Evolutionary conservation across 2,888 invertebrate genomes (phyloP), one percentile per base, ranked within the genome.

Genomic region (Tillus elongatus): DNA sequence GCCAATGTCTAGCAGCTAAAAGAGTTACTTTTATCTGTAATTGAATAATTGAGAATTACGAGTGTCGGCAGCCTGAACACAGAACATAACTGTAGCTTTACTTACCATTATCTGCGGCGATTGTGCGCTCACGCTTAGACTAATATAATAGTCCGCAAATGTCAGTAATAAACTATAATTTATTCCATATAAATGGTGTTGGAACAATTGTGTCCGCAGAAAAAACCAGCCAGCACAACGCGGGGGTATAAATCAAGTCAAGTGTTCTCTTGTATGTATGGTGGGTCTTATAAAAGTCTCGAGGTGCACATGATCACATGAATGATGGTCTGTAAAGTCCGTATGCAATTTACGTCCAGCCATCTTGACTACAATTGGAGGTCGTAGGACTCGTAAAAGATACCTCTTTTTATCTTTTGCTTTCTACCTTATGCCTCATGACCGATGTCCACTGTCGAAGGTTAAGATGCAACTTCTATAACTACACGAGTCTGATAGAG

Each of bases 161-260:
- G 43, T 44, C 41, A 44, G 47, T 45, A 43, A 43, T 45, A 47
- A 47, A 47, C 35, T 39, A 44, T 47, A 45, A 47, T 47, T 47
- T 45, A 47, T 47, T 47, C 43, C 43, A 37, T 32, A 32, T 32
- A 32, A 32, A 32, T 32, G 6, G 32, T 32, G 43, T 36, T 44
- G 45, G 43, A 47, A 47, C 47, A 47, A 47, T 47, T 47, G 45
- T 42, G 41, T 47, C 43, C 41, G 41, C 45, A 45, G 41, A 46
- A 46, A 46, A 46, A 46, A 40, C 43, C n/a, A n/a, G n/a, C n/a
- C n/a, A n/a, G n/a, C n/a, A n/a, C n/a, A n/a, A 45, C 41, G 45
- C 46, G 39, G 29, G 40, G 41, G 29, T 42, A 46, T 48, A 48
- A 48, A 46, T 48, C 48, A 46, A 44, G 39, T 32, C 36, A 43